Base-by-base conservation (phyloP, 2,113 vertebrate genomes). In the Monarcha castaneiventris region DNA sequence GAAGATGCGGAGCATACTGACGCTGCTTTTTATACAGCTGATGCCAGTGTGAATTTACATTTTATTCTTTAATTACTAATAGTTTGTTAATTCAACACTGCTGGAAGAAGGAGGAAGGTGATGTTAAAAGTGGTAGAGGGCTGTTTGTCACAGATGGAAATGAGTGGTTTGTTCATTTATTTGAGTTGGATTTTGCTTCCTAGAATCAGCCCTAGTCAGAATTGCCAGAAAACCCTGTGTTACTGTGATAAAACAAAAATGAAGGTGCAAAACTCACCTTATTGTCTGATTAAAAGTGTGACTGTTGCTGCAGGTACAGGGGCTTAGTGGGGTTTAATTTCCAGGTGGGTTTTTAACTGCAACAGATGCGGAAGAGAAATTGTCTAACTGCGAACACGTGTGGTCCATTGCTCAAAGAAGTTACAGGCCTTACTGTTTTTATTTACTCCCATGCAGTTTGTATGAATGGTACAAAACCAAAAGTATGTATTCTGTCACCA, bases 371-470 rank as follows among this genome's bases (percentile, higher is more conserved):
- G 22, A 54, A 46, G 29, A 56, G 3, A 51, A 84, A n/a, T 58
- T 23, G 8, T 22, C 61, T 9, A 12, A 33, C 30, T 43, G 30
- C 1, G 5, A 68, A 56, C 10, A 35, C 3, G 0, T 4, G 16
- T n/a, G 5, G 10, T 30, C 35, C 10, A 0, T 74, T 66, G 32
- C 49, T 76, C 30, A 88, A 20, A 78, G 30, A n/a, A 74, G 25
- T 66, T 61, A 4, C 4, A 46, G 29, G 8, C 72, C 16, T 68
- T 82, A 16, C 10, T 2, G 2, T 6, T 54, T 27, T 49, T 58
- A n/a, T n/a, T 76, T 77, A 37, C 6, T 82, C 9, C 52, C 5
- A 1, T 46, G 16, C 30, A 26, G 29, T 48, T 77, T 37, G 12
- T 84, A 12, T 32, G n/a, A 55, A 10, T n/a, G 19, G 13, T 22